Evolutionary conservation across 2,113 vertebrate genomes (phyloP).

Genomic region (Spilogale gracilis): DNA sequence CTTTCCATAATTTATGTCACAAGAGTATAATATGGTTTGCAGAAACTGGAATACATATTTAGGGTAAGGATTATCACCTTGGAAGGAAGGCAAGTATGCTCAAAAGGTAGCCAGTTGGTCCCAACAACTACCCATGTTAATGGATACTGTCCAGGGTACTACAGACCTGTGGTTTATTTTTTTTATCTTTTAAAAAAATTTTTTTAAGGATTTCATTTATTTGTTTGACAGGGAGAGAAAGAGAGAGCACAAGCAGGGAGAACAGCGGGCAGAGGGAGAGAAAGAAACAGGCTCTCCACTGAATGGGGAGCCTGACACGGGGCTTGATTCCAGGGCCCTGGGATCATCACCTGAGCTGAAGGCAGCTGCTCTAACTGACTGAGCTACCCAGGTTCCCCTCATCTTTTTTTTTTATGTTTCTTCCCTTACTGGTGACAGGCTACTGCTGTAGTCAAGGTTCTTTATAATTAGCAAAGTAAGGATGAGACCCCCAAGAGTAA

Average conservation of each 20-base stretch:
- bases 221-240: too few relatives aligned
- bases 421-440: neutral
- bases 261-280: too few relatives aligned
- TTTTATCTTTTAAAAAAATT: neutral
- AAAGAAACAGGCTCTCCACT: too few relatives aligned
- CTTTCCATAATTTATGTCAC: neutral
- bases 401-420: neutral
- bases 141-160: neutral
- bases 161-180: neutral
- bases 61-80: slow-evolving; percentile 29
- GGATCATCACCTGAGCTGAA: too few relatives aligned
- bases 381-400: too few relatives aligned
- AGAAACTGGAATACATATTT: slow-evolving; percentile 39
- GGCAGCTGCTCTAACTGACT: too few relatives aligned
- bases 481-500: neutral
- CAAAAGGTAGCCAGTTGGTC: neutral
- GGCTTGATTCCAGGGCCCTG: too few relatives aligned
- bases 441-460: neutral
- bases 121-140: slow-evolving; percentile 18
- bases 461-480: neutral
- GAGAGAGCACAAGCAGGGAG: too few relatives aligned
- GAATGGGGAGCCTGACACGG: too few relatives aligned
- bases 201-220: too few relatives aligned
- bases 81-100: neutral
- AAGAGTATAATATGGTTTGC: neutral